A percentile compares a stretch with the other conserved stretches of the same genome.
These are phyloP conservation scores for Drosophila meridionalis DNA, from an alignment of 2,888 invertebrate species.

Conservation along the genomic window DNA sequence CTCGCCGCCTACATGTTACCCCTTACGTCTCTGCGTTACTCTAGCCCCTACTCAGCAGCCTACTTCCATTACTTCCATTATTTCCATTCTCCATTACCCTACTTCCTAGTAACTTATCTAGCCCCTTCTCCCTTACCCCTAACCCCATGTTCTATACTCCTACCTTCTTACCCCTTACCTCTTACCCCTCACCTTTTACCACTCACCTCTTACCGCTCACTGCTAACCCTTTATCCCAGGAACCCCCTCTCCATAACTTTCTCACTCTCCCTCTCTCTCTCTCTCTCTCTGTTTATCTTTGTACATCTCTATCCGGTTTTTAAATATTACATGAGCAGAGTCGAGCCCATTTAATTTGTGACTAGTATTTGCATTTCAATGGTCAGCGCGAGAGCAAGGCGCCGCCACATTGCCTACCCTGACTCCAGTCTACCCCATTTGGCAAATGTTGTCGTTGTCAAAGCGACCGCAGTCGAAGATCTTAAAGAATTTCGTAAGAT, in stretches of 20 bases:
- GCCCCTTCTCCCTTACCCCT: not conserved
- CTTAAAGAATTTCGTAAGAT: conserved; percentile 79
- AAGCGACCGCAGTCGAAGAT: conserved; percentile 82
- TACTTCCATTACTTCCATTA: no score
- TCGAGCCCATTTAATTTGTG: conserved; percentile 57
- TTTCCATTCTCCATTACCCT: no score
- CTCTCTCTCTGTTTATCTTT: conserved; percentile 41
- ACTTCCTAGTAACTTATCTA: no score
- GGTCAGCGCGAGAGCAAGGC: conserved; percentile 47
- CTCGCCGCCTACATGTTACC: no score
- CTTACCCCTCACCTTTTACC: no score
- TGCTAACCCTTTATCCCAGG: not conserved
- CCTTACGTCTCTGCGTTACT: not conserved
- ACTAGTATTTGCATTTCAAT: conserved; percentile 68
- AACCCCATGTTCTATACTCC: not conserved
- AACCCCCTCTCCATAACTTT: not conserved
- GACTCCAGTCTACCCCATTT: not conserved
- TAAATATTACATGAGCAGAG: conserved; percentile 68
- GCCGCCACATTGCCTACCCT: not conserved
- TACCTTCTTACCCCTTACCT: not conserved
- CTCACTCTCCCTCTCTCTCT: not conserved
- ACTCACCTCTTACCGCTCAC: not conserved
- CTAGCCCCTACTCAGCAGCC: not conserved
- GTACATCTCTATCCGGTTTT: conserved; percentile 37
- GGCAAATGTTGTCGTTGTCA: conserved; percentile 56